Base-by-base conservation (phyloP, 2,113 vertebrate genomes). In the Syrrhaptes paradoxus region DNA sequence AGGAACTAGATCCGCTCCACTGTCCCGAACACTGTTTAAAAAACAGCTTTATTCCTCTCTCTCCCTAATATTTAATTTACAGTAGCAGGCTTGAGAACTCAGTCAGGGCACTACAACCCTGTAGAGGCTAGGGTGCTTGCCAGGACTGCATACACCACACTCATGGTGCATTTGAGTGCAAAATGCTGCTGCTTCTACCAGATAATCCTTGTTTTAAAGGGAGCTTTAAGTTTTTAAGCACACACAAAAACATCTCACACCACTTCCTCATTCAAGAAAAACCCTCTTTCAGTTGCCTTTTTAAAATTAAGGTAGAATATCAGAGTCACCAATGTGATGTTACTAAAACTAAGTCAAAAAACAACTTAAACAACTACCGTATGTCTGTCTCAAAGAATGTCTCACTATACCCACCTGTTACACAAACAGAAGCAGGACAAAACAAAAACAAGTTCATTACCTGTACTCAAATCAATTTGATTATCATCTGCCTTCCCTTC, bases 401-500 rank as follows among this genome's bases (percentile, higher is more conserved):
- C 34, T 67, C 26, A 0, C 29, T 67, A 19, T 7, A 38, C 36
- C 88, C 57, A 57, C 11, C 67, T 71, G 43, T 9, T 46, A 66
- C 34, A 58, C n/a, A 24, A 75, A 68, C 24, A 87, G 15, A 81
- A 57, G 19, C 0, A 83, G 58, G 85, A 58, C 31, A 41, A 61
- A 67, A 24, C 38, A 66, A 65, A 89, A 94, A 8, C 0, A 2
- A 93, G 22, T 31, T 74, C 8, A 6, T 97, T 97, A 97, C 97
- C 97, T 97, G 93, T 3, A 41, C 59, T 74, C 9, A 71, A 51
- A 91, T 63, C 36, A 66, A 17, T 36, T 0, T n/a, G 54, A 57
- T 21, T 9, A 49, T 59, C 32, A 2, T 83, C 90, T 20, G 36
- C 8, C 45, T n/a, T 83, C 77, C 95, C 95, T 96, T 97, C 96